These are phyloP conservation scores for Leptura quadrifasciata DNA, from an alignment of 2,888 invertebrate species.

Conservation along the genomic window DNA sequence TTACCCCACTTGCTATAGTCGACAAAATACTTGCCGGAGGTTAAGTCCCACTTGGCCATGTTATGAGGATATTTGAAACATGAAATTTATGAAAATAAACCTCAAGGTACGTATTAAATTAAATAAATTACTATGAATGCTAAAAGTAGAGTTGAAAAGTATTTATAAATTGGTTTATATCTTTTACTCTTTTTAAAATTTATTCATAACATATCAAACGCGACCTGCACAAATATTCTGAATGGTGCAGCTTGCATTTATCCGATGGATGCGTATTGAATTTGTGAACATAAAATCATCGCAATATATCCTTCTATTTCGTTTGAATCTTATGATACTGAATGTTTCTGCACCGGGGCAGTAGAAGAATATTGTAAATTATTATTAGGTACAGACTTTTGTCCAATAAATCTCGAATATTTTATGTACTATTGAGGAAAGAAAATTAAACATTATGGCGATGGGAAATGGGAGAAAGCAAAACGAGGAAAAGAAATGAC, in stretches of 20 bases:
- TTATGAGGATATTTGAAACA: no score
- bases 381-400: neutral
- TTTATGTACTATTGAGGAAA: slow-evolving; percentile 7
- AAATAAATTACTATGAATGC: no score
- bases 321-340: neutral
- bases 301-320: neutral
- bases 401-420: neutral
- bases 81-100: no score
- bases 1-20: no score
- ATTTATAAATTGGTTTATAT: no score
- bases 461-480: slow-evolving; percentile 7
- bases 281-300: slow-evolving; percentile 1
- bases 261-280: slow-evolving; percentile 21
- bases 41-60: no score
- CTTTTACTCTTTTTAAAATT: neutral
- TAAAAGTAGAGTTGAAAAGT: no score
- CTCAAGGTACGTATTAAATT: no score
- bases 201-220: neutral
- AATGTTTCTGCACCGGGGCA: neutral
- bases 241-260: neutral
- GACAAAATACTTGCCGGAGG: no score
- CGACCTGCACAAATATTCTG: slow-evolving; percentile 11
- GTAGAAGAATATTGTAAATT: neutral
- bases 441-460: slow-evolving; percentile 3
- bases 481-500: slow-evolving; percentile 4